Evolutionary conservation across 2,113 vertebrate genomes (phyloP).

Genomic region (Sisor rabdophorus): DNA sequence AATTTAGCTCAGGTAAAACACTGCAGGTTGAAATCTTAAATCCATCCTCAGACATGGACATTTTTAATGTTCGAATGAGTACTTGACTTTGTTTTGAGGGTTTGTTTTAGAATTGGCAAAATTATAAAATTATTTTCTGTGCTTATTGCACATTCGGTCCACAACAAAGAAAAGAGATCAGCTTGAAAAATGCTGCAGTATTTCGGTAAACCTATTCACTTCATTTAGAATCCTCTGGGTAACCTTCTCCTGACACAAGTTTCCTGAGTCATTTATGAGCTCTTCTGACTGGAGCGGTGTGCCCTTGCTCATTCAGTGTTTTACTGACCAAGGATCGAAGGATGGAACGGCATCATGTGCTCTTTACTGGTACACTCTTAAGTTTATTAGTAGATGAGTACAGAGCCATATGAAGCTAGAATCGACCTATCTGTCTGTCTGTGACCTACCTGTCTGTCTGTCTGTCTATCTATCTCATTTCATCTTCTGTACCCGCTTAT

Average conservation of each 20-base stretch:
- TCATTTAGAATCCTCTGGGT: not conserved
- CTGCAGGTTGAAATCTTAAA: not conserved
- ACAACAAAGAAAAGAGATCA: not conserved
- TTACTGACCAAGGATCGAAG: not conserved
- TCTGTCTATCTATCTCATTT: too few relatives aligned
- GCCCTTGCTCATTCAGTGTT: conserved; percentile 9
- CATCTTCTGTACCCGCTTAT: too few relatives aligned
- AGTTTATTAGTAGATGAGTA: not conserved
- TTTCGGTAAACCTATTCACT: not conserved
- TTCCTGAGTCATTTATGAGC: conserved; percentile 29
- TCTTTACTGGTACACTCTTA: not conserved
- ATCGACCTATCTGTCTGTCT: not conserved
- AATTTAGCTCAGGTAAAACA: not conserved
- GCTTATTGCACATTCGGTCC: not conserved
- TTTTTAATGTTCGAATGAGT: not conserved
- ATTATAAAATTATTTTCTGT: not conserved
- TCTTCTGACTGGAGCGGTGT: not conserved
- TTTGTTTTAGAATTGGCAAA: not conserved
- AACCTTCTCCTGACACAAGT: conserved; percentile 1
- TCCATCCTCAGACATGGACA: not conserved
- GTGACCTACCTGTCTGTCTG: too few relatives aligned
- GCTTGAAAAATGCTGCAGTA: not conserved
- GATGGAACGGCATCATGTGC: not conserved
- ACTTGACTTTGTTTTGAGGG: not conserved
- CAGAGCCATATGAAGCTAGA: not conserved